These are phyloP conservation scores for Notospermus geniculatus DNA, from an alignment of 1,140 invertebrate species.

Conservation along the genomic window DNA sequence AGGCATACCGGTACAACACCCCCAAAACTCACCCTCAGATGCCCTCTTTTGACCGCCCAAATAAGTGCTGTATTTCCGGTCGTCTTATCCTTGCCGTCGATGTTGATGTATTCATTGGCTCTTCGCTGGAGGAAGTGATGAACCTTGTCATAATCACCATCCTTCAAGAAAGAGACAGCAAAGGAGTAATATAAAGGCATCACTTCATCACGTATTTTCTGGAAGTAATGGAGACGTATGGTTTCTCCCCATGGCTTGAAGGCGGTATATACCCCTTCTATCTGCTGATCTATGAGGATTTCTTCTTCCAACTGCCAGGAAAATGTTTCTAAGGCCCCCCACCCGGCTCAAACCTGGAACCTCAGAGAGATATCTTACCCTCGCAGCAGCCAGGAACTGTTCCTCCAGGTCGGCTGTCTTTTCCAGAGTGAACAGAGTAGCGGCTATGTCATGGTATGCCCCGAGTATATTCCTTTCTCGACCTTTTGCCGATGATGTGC, in stretches of 20 bases:
- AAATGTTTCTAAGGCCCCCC: background rate
- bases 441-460: conserved; percentile 46
- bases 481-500: too few relatives aligned
- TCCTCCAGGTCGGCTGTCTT: conserved; percentile 38
- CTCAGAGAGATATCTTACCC: conserved; percentile 31
- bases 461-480: background rate
- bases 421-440: conserved; percentile 38
- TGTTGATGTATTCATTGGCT: conserved; percentile 37
- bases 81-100: conserved; percentile 49
- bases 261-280: too few relatives aligned
- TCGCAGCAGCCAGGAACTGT: conserved; percentile 40
- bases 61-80: conserved; percentile 53
- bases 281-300: too few relatives aligned
- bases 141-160: conserved; percentile 46
- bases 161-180: conserved; percentile 30
- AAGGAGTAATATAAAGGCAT: too few relatives aligned
- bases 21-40: conserved; percentile 39
- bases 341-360: background rate
- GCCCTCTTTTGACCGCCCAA: conserved; percentile 51
- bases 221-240: too few relatives aligned
- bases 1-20: background rate
- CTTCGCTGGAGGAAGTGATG: conserved; percentile 41
- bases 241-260: too few relatives aligned
- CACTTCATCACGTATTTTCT: too few relatives aligned
- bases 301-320: background rate